phyloP scores from a whole-genome alignment of 2,113 vertebrate species.

The Cryptotis parvus region DNA sequence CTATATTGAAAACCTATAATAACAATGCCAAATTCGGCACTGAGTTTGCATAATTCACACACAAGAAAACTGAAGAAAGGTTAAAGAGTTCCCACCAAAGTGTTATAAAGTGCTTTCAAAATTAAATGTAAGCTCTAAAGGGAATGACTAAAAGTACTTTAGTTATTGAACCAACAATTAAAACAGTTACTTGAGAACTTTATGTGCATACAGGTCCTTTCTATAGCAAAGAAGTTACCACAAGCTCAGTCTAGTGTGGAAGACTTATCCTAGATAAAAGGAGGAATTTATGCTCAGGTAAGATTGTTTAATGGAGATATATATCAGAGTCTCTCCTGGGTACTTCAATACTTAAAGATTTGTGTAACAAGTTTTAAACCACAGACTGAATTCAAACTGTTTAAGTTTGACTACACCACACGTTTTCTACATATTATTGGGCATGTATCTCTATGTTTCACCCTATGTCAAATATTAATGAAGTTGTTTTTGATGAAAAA shows the following conservation, averaged over 20 bases:
- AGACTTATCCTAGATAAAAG: conserved; percentile 39
- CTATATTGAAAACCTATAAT: no score
- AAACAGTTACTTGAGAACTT: conserved; percentile 15
- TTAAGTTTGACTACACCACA: background rate
- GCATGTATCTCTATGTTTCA: background rate
- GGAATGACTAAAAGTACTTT: conserved; percentile 7
- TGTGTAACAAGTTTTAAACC: background rate
- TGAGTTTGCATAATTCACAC: background rate
- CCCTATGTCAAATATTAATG: background rate
- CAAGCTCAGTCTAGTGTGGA: background rate
- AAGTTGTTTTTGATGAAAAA: background rate
- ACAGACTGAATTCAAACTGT: background rate
- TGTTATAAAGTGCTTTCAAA: background rate
- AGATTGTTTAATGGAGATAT: conserved; percentile 8
- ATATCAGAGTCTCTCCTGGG: background rate
- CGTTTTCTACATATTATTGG: background rate
- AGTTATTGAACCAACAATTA: background rate
- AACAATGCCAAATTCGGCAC: background rate
- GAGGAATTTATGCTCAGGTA: background rate
- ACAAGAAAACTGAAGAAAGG: background rate
- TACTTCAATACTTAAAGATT: background rate
- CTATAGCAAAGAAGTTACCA: background rate
- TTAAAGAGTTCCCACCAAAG: background rate
- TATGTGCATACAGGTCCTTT: background rate
- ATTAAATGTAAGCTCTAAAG: conserved; percentile 4